Evolutionary conservation across 1,140 invertebrate species (phyloP).

Genomic region (Drosophila lini): DNA sequence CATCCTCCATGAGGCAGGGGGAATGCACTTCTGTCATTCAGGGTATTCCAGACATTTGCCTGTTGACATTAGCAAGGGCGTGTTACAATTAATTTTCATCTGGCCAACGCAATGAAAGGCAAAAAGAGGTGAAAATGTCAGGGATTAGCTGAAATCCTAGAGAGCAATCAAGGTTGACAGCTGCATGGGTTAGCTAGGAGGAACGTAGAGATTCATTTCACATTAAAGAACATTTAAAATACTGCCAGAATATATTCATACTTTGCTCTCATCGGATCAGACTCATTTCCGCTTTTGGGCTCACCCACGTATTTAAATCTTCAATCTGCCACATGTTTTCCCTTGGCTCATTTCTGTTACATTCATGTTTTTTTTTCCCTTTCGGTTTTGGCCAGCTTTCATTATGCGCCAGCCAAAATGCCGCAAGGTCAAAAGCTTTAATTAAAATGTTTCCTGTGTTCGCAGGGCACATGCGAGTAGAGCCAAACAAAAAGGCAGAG

Average conservation of each 20-base stretch:
- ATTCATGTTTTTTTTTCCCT: constrained; percentile 19
- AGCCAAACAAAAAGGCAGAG: constrained; percentile 7
- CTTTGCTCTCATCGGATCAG: neutral
- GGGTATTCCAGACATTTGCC: constrained; percentile 54
- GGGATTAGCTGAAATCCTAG: neutral
- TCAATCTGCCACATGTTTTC: constrained; percentile 28
- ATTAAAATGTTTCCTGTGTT: constrained; percentile 57
- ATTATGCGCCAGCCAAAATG: constrained; percentile 51
- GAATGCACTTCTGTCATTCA: constrained; percentile 68
- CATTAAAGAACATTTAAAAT: neutral
- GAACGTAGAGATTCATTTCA: neutral
- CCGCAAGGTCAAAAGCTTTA: constrained; percentile 58
- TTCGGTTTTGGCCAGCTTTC: constrained; percentile 36
- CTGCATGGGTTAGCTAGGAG: neutral
- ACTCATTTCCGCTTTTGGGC: constrained; percentile 33
- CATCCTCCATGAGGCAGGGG: constrained; percentile 28
- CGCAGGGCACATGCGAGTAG: constrained; percentile 23
- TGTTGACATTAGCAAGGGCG: constrained; percentile 55
- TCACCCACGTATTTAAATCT: constrained; percentile 34
- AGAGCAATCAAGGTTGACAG: neutral
- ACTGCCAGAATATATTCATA: constrained; percentile 9
- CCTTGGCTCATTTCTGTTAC: constrained; percentile 33
- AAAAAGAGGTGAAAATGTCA: constrained; percentile 7
- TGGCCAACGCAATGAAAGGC: constrained; percentile 50
- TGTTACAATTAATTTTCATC: constrained; percentile 64